Percentiles rank a stretch among this genome's conserved stretches.
Conservation (phyloP, 2,113 vertebrate genomes). For the Sporophila hypoxantha region DNA sequence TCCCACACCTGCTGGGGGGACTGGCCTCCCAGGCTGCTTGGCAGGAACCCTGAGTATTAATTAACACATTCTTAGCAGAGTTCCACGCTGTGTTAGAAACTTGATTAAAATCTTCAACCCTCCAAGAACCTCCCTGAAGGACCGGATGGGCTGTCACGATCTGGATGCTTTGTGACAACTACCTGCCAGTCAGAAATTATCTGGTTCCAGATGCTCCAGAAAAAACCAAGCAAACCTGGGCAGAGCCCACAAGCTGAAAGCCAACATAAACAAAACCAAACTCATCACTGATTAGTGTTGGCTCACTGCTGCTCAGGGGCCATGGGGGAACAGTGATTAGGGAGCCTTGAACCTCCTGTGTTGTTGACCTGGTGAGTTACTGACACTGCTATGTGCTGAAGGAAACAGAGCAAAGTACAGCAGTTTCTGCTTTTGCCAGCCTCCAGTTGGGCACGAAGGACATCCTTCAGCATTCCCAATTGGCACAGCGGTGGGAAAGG, state of each 20-base stretch:
- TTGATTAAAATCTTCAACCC: background rate
- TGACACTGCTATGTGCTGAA: background rate
- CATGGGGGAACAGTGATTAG: accelerated
- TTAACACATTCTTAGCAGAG: background rate
- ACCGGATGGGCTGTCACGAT: no score
- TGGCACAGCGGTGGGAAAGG: background rate
- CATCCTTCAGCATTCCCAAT: background rate
- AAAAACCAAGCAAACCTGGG: background rate
- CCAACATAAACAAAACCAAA: background rate
- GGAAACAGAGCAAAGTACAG: background rate
- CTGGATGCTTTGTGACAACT: background rate
- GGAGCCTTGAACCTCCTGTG: background rate
- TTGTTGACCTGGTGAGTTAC: accelerated
- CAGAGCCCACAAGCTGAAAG: background rate
- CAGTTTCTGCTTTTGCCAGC: background rate
- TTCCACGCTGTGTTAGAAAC: background rate
- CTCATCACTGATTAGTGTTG: background rate
- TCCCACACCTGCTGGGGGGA: background rate
- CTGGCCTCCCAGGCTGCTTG: background rate
- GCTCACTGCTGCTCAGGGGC: background rate
- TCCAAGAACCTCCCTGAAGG: background rate
- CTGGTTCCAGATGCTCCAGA: background rate
- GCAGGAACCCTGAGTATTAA: background rate
- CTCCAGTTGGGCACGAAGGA: background rate
- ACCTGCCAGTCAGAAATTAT: background rate